Conservation (phyloP, 30 jellyfish, hydroid and myxozoan species). For the Phacellophora camtschatica region DNA sequence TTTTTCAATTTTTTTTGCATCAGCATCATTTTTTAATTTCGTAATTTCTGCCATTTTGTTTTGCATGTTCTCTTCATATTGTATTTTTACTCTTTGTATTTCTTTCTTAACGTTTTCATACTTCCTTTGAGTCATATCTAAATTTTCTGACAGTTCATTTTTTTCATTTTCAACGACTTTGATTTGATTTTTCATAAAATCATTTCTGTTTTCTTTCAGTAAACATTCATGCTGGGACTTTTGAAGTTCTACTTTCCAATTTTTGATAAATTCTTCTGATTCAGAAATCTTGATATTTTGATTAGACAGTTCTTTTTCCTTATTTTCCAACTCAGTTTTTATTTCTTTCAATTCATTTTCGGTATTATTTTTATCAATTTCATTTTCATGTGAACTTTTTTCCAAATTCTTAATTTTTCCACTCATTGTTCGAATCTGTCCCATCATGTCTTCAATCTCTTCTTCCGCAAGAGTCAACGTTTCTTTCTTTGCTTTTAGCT, state of each 20-base stretch:
- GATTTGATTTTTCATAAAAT: neutral
- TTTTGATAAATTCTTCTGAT: neutral
- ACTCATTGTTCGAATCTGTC: neutral
- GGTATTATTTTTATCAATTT: neutral
- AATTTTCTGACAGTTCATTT: neutral
- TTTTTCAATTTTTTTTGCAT: neutral
- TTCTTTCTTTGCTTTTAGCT: neutral
- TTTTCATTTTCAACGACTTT: neutral
- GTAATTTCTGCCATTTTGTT: neutral
- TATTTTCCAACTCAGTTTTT: neutral
- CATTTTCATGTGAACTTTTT: neutral
- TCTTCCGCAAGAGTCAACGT: constrained; percentile 28
- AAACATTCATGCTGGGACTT: neutral
- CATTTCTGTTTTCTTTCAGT: neutral
- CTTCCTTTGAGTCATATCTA: neutral
- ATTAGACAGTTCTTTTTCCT: neutral
- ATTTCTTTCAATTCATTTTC: neutral
- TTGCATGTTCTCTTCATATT: neutral
- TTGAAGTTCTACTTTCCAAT: neutral
- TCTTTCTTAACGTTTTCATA: neutral
- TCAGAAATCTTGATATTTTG: neutral
- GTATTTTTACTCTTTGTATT: neutral
- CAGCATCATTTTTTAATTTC: neutral
- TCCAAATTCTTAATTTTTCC: neutral
- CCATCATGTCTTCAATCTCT: constrained; percentile 46